Conservation (phyloP, 2,888 invertebrate genomes). For the Parascotia fuliginaria region DNA sequence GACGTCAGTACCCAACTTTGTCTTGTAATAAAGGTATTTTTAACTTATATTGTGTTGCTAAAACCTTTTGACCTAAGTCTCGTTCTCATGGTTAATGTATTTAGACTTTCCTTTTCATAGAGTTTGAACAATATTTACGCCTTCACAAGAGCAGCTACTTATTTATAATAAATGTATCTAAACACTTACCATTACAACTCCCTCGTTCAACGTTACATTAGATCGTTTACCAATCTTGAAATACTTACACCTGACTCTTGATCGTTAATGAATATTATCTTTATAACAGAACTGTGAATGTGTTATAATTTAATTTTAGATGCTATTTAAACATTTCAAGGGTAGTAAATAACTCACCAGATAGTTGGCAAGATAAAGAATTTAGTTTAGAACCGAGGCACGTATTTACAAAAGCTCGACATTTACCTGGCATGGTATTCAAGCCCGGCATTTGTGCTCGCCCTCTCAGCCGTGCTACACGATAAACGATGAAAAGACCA, state of each 20-base stretch:
- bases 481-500: conserved; percentile 76
- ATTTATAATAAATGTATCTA: conserved; percentile 30
- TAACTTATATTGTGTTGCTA: not conserved
- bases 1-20: too few relatives aligned
- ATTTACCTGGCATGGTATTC: conserved; percentile 63
- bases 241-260: conserved; percentile 28
- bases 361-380: conserved; percentile 54
- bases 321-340: conserved; percentile 30
- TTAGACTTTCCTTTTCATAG: conserved; percentile 4
- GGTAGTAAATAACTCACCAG: conserved; percentile 25
- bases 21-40: too few relatives aligned
- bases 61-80: conserved; percentile 1
- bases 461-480: conserved; percentile 61
- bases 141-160: conserved; percentile 13
- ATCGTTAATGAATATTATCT: conserved; percentile 39
- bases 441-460: conserved; percentile 63
- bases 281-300: conserved; percentile 30
- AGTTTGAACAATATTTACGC: conserved; percentile 8
- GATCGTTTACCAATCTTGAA: conserved; percentile 24
- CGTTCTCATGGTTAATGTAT: conserved; percentile 11
- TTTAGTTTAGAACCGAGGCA: conserved; percentile 41
- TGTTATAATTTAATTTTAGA: conserved; percentile 43
- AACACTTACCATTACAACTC: conserved; percentile 17
- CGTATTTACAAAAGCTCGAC: conserved; percentile 53
- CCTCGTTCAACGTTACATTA: conserved; percentile 29